Evolutionary conservation across 2,797 vertebrate genomes (phyloP).

Genomic region (Tauraco hartlaubi): DNA sequence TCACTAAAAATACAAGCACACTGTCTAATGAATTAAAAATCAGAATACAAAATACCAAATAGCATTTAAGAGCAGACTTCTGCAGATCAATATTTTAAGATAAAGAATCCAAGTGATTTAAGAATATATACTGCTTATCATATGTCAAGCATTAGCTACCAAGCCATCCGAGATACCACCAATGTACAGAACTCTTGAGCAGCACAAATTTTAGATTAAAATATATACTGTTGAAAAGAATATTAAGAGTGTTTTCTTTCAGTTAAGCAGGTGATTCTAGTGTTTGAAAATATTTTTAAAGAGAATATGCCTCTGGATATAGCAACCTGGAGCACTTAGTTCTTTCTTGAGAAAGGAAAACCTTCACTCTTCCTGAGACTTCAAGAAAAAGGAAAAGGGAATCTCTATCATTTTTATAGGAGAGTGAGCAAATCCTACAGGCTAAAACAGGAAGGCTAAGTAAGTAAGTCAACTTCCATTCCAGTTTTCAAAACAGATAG

Average conservation of each 20-base stretch:
- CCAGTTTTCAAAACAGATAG: neutral
- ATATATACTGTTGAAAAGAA: neutral
- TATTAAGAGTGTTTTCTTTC: neutral
- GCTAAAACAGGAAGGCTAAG: neutral
- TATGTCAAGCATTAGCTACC: neutral
- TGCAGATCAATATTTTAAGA: neutral
- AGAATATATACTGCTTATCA: neutral
- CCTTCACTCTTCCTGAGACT: neutral
- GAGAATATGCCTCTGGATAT: neutral
- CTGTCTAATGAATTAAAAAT: neutral
- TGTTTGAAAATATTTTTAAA: neutral
- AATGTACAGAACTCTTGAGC: neutral
- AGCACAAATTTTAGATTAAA: neutral
- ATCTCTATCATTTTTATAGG: neutral
- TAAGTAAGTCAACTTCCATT: neutral
- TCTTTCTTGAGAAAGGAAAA: neutral
- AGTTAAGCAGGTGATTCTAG: neutral
- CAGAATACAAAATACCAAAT: neutral
- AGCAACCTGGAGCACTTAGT: neutral
- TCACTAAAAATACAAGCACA: constrained; percentile 2
- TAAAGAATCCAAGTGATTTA: neutral
- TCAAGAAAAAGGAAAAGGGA: neutral
- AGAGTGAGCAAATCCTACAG: neutral
- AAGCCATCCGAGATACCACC: neutral
- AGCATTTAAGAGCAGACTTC: neutral